Evolutionary conservation across 2,888 invertebrate species (phyloP), one percentile per base, ranked within the genome.

Genomic region (Frankliniella intonsa): DNA sequence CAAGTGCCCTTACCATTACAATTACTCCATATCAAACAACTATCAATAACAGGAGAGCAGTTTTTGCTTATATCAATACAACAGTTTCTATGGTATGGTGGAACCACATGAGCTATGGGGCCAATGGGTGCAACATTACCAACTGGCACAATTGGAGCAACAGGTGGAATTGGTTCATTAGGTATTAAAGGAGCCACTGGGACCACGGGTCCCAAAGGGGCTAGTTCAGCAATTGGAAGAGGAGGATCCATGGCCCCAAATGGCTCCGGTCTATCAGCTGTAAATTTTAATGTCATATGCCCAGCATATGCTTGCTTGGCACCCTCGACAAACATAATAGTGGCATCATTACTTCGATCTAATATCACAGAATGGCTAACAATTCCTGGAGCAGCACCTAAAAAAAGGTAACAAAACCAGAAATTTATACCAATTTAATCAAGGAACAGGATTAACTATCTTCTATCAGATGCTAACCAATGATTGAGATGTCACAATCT

Each of bases 21-120:
- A 81, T 97, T 94, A 87, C 98, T 98, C 85, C 98, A 92, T 86
- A 99, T 97, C 86, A 97, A 94, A 89, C 99, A 99, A 88, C 98
- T 97, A 88, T 99, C 98, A 84, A 99, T 94, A n/a, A 96, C 97
- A 19, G 99, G 99, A 84, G 97, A 95, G 88, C 97, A 97, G 89
- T 97, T 97, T 88, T 98, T 98, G 22, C 96, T 95, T 82, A 99
- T 96, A 88, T 98, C 98, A 83, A 99, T 90, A 87, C 98, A 98
- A 89, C 98, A 99, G 88, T 99, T 98, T 88, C 98, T 97, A 89
- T 98, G 97, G 89, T 99, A 98, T 84, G 97, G 96, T 86, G 97
- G 84, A 96, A 95, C 79, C 95, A 95, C 3, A 96, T n/a, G n/a
- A n/a, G n/a, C n/a, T n/a, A n/a, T n/a, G n/a, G n/a, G n/a, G n/a